A percentile compares a stretch with the other conserved stretches of the same genome.
Conservation (phyloP, 1,140 invertebrate species). For the Drosophila rufa region DNA sequence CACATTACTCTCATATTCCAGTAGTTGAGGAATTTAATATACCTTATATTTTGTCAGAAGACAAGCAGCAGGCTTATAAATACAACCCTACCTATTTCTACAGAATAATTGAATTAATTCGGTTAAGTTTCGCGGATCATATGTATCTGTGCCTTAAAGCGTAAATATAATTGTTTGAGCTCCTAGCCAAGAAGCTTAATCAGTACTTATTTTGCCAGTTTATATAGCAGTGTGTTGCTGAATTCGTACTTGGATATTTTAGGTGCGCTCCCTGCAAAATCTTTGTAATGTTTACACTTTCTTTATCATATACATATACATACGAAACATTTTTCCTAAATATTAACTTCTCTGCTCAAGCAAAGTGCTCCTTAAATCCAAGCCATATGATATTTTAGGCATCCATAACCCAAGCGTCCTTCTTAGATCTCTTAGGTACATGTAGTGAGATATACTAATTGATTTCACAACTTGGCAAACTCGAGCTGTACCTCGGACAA, state of each 20-base stretch:
- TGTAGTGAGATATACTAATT: conserved; percentile 30
- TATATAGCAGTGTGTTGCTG: neutral
- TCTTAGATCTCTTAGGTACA: neutral
- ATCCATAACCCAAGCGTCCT: neutral
- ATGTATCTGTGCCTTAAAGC: no score
- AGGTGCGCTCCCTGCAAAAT: no score
- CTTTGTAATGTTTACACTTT: no score
- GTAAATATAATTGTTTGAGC: no score
- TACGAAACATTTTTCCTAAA: no score
- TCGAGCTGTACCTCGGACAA: neutral
- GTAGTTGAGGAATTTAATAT: neutral
- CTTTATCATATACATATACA: no score
- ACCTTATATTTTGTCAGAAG: neutral
- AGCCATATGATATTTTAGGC: neutral
- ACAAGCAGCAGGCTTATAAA: no score
- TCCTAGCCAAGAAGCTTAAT: no score
- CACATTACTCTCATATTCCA: neutral
- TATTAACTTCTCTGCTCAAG: no score
- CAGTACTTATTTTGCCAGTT: neutral
- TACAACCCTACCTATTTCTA: no score
- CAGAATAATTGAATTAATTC: no score
- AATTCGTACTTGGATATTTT: neutral
- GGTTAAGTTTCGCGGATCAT: no score
- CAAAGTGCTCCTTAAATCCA: neutral
- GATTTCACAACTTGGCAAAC: conserved; percentile 39